A percentile compares a stretch with the other conserved stretches of the same genome.
phyloP scores from a whole-genome alignment of 2,888 invertebrate genomes.

The Neoascia interrupta region DNA sequence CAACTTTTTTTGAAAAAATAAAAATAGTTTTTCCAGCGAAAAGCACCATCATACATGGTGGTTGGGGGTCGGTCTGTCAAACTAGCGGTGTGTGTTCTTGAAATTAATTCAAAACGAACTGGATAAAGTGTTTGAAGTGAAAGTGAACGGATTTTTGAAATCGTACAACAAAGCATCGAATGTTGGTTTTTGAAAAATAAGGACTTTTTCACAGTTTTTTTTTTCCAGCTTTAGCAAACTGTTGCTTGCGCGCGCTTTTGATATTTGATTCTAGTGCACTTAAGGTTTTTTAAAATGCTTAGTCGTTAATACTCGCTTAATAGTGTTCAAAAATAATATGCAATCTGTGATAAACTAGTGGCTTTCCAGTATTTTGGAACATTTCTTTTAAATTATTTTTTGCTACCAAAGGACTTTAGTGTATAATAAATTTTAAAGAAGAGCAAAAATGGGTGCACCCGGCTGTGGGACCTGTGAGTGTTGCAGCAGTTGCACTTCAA shows the following conservation, averaged over 20 bases:
- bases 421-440: not conserved
- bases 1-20: conserved; percentile 29
- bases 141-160: conserved; percentile 44
- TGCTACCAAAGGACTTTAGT: conserved; percentile 31
- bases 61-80: conserved; percentile 32
- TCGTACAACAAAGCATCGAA: not conserved
- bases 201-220: conserved; percentile 13
- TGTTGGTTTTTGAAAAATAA: not conserved
- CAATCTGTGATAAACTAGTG: conserved; percentile 67
- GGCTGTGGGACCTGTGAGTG: conserved; percentile 74
- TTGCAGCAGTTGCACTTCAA: conserved; percentile 72
- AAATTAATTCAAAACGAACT: conserved; percentile 62
- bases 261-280: conserved; percentile 35
- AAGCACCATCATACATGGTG: conserved; percentile 16
- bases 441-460: conserved; percentile 71
- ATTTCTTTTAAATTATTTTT: conserved; percentile 21
- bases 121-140: conserved; percentile 52
- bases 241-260: conserved; percentile 59
- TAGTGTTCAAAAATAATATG: conserved; percentile 52
- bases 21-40: conserved; percentile 13
- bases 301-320: conserved; percentile 59
- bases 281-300: conserved; percentile 46
- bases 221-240: conserved; percentile 34
- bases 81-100: conserved; percentile 50
- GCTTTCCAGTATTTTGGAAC: conserved; percentile 66